Base-by-base conservation (phyloP, 2,113 vertebrate genomes). In the Nothoprocta perdicaria region DNA sequence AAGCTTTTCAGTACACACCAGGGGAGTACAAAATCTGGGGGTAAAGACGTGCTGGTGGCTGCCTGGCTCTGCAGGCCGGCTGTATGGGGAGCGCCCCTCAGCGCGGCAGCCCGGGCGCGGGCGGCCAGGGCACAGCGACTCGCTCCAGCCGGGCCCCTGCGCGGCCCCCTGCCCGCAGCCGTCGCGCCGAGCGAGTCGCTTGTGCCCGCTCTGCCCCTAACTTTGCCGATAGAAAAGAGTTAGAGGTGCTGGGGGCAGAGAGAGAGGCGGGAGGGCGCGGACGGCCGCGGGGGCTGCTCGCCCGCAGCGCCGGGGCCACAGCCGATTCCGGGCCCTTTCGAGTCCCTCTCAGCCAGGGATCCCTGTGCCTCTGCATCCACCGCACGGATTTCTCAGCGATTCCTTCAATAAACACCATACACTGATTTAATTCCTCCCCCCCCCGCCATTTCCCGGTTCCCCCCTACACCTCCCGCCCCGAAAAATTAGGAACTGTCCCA, bases 401-500 rank as follows among this genome's bases (percentile, higher is more conserved):
- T 73, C 11, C 0, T 35, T 57, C 75, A 3, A 31, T 27, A 87
- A 79, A 7, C 10, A 9, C 21, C 15, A 53, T 3, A 11, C 11
- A 7, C 31, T 5, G 23, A 21, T 35, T 38, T 73, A 13, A 26
- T 27, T 45, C 1, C 21, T 10, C 23, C 6, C 3, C 13, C 15
- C 6, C 3, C 13, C 2, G 1, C 8, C 9, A 26, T 38, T 38
- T 38, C 4, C 4, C 13, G 16, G 18, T 8, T 19, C 45, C 17
- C 17, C 18, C 46, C 19, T 19, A 9, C 46, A 21, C 46, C 46
- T 3, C 46, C 19, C 7, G 46, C 18, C 14, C 17, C 27, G 9
- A 12, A 76, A 78, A 76, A 80, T 48, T 46, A 94, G 60, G 22
- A 80, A 71, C 61, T 60, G 7, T 85, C 86, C 91, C 91, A 94